Evolutionary conservation across 2,888 invertebrate genomes (phyloP), one percentile per base, ranked within the genome.

Genomic region (Macaria notata): DNA sequence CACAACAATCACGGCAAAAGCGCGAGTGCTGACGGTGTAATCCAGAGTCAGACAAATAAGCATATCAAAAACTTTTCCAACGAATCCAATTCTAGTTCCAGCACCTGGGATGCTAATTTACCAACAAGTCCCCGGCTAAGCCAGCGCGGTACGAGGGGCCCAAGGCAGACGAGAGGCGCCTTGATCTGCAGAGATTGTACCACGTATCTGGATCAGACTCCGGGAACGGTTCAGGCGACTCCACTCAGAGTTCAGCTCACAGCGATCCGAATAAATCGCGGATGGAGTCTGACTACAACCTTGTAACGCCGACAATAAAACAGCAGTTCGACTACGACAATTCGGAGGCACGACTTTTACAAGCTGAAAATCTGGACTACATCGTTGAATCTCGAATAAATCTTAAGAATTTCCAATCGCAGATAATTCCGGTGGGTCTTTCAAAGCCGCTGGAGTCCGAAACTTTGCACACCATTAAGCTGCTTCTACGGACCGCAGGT

Each of bases 141-240:
- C 92, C 93, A 31, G 92, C 93, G 29, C 77, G 88, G 58, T 84
- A 85, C 62, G 93, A 93, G 50, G 92, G 92, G 3, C 90, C 92
- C 0, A 93, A 93, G 67, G 84, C 91, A 31, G 92, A 93, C 48
- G 93, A 93, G 48, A 94, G 96, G 48, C 92, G 94, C 0, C 74
- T 94, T 3, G 92, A 95, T 64, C 86, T 94, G 31, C 94, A 94
- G 54, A 90, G 93, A 54, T 78, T 95, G 0, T 96, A 96, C 69
- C 96, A 95, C 65, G 95, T 96, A 0, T 96, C 96, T 33, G 97
- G 97, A 0, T 97, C 97, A 0, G 97, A 97, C 84, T 97, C 97
- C 0, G 97, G 97, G 0, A 97, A 97, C 73, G 97, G 97, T 0
- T 97, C 97, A 0, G 97, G 97, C 0, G 97, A 97, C 81, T 96